A percentile compares a stretch with the other conserved stretches of the same genome.
Evolutionary conservation across 2,113 vertebrate species (phyloP).

Genomic region (Serranochromis macrocephalus): DNA sequence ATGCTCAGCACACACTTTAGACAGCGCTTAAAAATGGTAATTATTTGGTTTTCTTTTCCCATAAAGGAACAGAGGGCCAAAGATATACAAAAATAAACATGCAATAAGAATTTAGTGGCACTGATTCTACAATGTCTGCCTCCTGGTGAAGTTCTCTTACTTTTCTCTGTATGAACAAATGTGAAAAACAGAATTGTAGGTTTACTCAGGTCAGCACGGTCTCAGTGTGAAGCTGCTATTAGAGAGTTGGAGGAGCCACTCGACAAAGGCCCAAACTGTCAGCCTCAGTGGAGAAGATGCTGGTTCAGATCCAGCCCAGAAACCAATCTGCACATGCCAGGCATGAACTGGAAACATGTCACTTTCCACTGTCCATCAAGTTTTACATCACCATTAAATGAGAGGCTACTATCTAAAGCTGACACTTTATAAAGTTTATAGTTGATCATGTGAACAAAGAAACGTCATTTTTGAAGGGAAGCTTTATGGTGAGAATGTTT

Average conservation of each 20-base stretch:
- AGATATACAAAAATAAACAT: neutral
- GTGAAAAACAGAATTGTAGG: neutral
- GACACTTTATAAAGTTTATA: neutral
- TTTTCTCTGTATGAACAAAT: neutral
- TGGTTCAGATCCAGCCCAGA: neutral
- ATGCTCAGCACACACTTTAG: neutral
- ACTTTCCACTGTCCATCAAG: accelerated
- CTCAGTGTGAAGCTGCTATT: accelerated
- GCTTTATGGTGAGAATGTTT: neutral
- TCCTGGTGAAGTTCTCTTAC: neutral
- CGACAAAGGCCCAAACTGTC: neutral
- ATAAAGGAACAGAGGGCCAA: accelerated
- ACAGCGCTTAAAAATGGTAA: neutral
- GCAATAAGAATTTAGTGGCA: neutral
- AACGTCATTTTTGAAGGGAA: neutral
- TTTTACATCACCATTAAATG: neutral
- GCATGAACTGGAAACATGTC: neutral
- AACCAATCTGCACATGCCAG: neutral
- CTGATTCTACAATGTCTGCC: neutral
- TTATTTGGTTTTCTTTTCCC: neutral
- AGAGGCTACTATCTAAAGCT: accelerated
- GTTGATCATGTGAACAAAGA: neutral
- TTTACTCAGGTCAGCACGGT: accelerated
- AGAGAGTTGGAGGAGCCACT: neutral
- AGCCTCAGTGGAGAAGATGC: neutral